phyloP scores from a whole-genome alignment of 2,797 vertebrate genomes.

The Melanotaenia maccullochi region DNA sequence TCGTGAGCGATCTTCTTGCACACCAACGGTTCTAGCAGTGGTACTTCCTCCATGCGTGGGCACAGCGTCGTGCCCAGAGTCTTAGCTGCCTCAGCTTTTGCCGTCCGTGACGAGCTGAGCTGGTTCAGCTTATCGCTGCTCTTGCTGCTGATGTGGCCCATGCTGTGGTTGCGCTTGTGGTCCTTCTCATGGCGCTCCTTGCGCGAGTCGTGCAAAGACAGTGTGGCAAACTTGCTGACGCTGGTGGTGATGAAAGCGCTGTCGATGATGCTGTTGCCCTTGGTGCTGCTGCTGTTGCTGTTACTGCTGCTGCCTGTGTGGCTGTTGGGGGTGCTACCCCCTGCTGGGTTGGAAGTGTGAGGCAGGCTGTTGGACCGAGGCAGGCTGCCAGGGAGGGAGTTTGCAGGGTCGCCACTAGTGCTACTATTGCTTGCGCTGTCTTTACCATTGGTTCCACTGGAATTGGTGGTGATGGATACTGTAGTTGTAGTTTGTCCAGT shows the following conservation, averaged over 20 bases:
- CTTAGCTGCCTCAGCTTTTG: constrained; percentile 92
- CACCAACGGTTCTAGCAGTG: constrained; percentile 96
- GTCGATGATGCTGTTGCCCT: constrained; percentile 86
- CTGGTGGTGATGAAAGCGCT: constrained; percentile 89
- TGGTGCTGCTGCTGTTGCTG: constrained; percentile 84
- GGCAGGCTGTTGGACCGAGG: constrained; percentile 98
- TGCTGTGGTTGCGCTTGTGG: constrained; percentile 98
- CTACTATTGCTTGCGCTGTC: constrained; percentile 80
- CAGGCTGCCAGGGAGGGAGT: constrained; percentile 88
- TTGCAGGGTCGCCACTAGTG: constrained; percentile 81
- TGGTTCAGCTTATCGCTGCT: constrained; percentile 98
- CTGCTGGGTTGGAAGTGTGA: constrained; percentile 89
- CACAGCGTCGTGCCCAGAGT: constrained; percentile 94
- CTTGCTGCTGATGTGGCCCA: constrained; percentile 99
- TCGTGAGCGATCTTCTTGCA: constrained; percentile 99
- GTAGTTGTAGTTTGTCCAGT: constrained; percentile 65
- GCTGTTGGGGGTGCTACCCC: constrained; percentile 88
- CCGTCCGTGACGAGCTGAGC: constrained; percentile 84
- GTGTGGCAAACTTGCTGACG: constrained; percentile 96
- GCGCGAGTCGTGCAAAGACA: constrained; percentile 93
- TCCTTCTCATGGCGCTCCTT: constrained; percentile 98
- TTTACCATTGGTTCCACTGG: constrained; percentile 82
- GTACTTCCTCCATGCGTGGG: constrained; percentile 97
- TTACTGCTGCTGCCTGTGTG: constrained; percentile 82
- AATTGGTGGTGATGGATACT: constrained; percentile 54